Percentiles rank a stretch among this genome's conserved stretches.
These are phyloP conservation scores for Mechanitis messenoides DNA, from an alignment of 2,888 invertebrate genomes.

Conservation along the genomic window DNA sequence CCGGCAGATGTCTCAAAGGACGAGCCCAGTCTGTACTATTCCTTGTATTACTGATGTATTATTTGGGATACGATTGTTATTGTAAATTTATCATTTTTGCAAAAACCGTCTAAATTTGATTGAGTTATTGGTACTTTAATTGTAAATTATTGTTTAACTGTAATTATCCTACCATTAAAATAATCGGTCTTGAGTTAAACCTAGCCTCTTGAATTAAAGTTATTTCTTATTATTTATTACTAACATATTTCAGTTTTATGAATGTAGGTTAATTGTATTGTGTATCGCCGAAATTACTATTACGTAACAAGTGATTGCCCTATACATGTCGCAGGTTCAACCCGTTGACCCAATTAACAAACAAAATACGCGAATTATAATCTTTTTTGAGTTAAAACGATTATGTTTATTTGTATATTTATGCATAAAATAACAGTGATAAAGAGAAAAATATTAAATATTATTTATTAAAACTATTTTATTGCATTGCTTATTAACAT, in stretches of 20 bases:
- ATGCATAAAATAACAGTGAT: no score
- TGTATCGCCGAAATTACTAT: not conserved
- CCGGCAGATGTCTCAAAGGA: conserved; percentile 18
- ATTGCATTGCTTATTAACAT: no score
- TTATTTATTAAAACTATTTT: no score
- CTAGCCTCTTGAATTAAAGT: not conserved
- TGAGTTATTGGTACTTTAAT: no score
- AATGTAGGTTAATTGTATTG: conserved; percentile 2
- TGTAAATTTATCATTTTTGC: no score
- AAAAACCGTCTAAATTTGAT: no score
- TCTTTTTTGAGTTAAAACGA: not conserved
- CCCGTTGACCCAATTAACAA: conserved; percentile 2
- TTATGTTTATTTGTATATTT: no score
- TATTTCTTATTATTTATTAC: not conserved
- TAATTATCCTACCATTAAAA: not conserved
- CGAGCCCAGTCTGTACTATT: not conserved
- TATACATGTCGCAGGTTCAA: conserved; percentile 1
- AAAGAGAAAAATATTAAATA: no score
- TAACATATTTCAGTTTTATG: not conserved
- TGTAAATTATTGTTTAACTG: no score
- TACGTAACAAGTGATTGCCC: conserved; percentile 1
- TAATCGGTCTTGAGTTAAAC: not conserved
- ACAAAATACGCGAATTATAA: conserved; percentile 1
- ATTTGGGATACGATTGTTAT: no score
- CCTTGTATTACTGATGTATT: no score